Evolutionary conservation across 2,113 vertebrate species (phyloP), one percentile per base, ranked within the genome.

Genomic region (Phocoena phocoena): DNA sequence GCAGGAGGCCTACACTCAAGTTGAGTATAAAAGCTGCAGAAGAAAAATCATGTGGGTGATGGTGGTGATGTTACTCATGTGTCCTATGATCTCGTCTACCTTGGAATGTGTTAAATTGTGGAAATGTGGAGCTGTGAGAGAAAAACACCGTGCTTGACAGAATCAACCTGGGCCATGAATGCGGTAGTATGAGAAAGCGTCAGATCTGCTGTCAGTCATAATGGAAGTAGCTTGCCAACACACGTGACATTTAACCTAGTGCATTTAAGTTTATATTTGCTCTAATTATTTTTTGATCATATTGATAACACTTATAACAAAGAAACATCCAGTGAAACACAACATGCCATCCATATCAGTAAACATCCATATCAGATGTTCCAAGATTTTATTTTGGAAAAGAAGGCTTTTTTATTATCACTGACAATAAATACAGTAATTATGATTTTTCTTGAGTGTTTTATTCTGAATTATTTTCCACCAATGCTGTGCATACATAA

Each of bases 331-430:
- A 98, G 80, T 95, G 95, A 98, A 97, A 97, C 90, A 87, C 80
- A 97, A 96, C 97, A 98, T 97, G 65, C 62, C 67, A 76, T 97
- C 63, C 95, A 86, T 97, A 98, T 97, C 95, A 98, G 93, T 98
- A 98, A 98, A 97, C 97, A 38, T 38, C 38, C 38, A 38, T 38
- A 38, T 38, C 38, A 98, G 82, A 97, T 97, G 85, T 98, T 98
- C 85, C 93, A 97, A 96, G 95, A 97, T 98, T 98, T 98, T 98
- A 97, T 97, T 97, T 98, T 98, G 97, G 98, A 98, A 98, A 97
- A 79, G 97, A 98, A 93, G 25, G 13, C 8, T 36, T 53, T 71
- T 68, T 86, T 38, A 63, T 90, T 8, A 88, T 92, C 38, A 70
- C 88, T 98, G 92, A 98, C 95, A 97, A 47, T 70, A 97, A 87